Percentiles rank a stretch among this genome's conserved stretches.
Evolutionary conservation across 2,113 vertebrate genomes (phyloP).

Genomic region (Myotis davidii): DNA sequence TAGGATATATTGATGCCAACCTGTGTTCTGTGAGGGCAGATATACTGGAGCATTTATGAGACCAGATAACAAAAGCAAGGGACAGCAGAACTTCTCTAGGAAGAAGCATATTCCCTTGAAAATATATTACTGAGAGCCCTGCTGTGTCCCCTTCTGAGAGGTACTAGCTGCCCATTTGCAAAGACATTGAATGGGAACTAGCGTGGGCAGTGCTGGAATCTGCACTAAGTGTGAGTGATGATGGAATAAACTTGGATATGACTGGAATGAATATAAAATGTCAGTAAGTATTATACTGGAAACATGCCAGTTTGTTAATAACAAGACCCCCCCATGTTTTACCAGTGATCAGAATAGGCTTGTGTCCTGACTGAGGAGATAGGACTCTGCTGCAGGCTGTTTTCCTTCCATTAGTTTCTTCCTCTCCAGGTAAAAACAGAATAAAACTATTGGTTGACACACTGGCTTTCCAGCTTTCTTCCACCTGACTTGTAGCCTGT

Average conservation of each 20-base stretch:
- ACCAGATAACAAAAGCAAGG: neutral
- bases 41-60: neutral
- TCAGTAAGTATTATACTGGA: constrained; percentile 35
- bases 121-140: neutral
- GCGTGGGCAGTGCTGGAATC: neutral
- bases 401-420: constrained; percentile 1
- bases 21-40: neutral
- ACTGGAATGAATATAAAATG: neutral
- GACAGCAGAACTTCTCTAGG: neutral
- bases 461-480: neutral
- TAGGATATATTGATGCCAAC: neutral
- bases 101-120: constrained; percentile 3
- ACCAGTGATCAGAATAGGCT: neutral
- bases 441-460: neutral
- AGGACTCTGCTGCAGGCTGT: neutral
- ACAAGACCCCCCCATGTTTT: neutral
- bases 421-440: constrained; percentile 45
- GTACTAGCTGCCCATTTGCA: neutral
- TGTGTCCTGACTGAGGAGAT: constrained; percentile 1
- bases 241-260: constrained; percentile 31
- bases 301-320: neutral
- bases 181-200: neutral
- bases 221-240: neutral
- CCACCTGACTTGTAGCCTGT: neutral
- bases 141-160: neutral